These are phyloP conservation scores for Cyclina sinensis DNA, from an alignment of 1,140 invertebrate genomes.

Conservation along the genomic window DNA sequence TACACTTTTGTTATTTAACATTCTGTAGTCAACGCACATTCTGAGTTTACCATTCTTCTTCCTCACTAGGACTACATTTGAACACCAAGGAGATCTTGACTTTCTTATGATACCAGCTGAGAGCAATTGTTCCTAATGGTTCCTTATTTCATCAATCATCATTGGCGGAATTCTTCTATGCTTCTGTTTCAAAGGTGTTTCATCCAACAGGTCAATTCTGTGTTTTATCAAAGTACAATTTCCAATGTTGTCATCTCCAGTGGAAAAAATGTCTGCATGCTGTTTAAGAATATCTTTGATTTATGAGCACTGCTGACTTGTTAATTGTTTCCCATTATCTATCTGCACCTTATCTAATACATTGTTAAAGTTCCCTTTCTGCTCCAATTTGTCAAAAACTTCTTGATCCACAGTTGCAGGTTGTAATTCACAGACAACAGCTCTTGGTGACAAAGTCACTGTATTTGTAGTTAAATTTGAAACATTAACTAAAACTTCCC, in stretches of 20 bases:
- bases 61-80: constrained; percentile 50
- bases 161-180: constrained; percentile 18
- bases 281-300: neutral
- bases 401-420: neutral
- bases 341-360: neutral
- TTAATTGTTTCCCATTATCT: neutral
- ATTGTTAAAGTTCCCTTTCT: neutral
- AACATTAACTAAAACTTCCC: neutral
- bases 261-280: constrained; percentile 41
- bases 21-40: constrained; percentile 72
- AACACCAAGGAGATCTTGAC: constrained; percentile 52
- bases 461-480: constrained; percentile 43
- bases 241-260: constrained; percentile 18
- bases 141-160: constrained; percentile 53
- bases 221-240: constrained; percentile 7
- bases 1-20: constrained; percentile 68
- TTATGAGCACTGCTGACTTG: neutral
- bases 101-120: constrained; percentile 38
- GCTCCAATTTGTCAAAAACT: neutral
- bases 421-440: constrained; percentile 38
- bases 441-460: constrained; percentile 13
- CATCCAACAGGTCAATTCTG: constrained; percentile 21
- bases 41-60: constrained; percentile 75
- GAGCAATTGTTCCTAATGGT: constrained; percentile 29
- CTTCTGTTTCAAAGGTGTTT: constrained; percentile 58